Conservation (phyloP, 2,797 vertebrate species). For the Mormyrops boulengeri region DNA sequence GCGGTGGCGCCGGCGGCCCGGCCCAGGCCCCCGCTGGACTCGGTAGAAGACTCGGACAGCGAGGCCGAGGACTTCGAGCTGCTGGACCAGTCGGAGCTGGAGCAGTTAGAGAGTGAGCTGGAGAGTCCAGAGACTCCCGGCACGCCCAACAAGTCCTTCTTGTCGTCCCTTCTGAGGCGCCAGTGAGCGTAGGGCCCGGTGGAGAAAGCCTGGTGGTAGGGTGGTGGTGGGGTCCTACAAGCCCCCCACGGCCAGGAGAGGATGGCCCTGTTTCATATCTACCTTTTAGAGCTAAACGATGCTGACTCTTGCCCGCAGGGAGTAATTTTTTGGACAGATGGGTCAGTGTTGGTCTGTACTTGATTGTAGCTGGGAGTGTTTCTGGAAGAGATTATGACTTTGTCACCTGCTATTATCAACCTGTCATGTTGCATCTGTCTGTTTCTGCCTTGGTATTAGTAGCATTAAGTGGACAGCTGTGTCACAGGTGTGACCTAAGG, state of each 20-base stretch:
- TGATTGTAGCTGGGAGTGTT: slow-evolving; percentile 11
- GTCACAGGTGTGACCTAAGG: slow-evolving; percentile 34
- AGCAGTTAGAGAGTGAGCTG: slow-evolving; percentile 83
- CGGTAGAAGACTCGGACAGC: slow-evolving; percentile 79
- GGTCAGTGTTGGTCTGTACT: slow-evolving; percentile 5
- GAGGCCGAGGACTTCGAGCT: slow-evolving; percentile 97
- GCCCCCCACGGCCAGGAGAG: slow-evolving; percentile 18
- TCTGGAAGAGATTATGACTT: slow-evolving; percentile 12
- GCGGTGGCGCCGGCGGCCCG: slow-evolving; percentile 21
- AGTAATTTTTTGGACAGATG: not conserved
- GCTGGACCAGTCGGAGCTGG: slow-evolving; percentile 94
- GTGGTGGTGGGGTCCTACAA: not conserved
- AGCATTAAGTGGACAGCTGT: slow-evolving; percentile 62
- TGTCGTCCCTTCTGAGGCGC: slow-evolving; percentile 84
- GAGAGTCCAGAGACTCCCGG: slow-evolving; percentile 49
- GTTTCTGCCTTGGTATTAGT: slow-evolving; percentile 56
- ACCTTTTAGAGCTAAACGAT: slow-evolving; percentile 23
- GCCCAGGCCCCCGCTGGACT: slow-evolving; percentile 48
- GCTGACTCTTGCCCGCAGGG: slow-evolving; percentile 12
- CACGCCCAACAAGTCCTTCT: slow-evolving; percentile 67
- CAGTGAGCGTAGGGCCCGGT: slow-evolving; percentile 58
- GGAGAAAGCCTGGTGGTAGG: slow-evolving; percentile 10
- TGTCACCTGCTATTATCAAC: slow-evolving; percentile 15
- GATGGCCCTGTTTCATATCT: slow-evolving; percentile 25
- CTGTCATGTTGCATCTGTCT: slow-evolving; percentile 19